These are phyloP conservation scores for Microcebus jonahi DNA, from an alignment of 2,113 vertebrate species.

Conservation along the genomic window DNA sequence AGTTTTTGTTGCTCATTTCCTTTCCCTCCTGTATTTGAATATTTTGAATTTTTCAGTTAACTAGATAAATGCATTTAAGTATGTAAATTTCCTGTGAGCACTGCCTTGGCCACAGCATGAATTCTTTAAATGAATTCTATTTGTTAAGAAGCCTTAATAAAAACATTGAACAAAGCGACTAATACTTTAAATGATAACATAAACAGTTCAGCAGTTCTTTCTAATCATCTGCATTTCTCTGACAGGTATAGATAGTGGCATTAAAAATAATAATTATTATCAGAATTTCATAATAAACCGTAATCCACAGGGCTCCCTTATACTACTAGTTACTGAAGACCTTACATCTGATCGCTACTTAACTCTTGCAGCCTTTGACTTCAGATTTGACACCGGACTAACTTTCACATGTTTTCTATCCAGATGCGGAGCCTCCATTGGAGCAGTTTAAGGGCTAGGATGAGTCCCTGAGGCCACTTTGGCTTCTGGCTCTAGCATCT, in stretches of 20 bases:
- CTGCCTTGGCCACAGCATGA: conserved; percentile 1
- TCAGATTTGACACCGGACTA: neutral
- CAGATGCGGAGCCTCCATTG: neutral
- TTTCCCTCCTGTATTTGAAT: neutral
- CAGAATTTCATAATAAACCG: neutral
- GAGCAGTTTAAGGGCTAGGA: neutral
- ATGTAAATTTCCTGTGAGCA: neutral
- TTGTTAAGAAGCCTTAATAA: conserved; percentile 19
- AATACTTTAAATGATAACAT: conserved; percentile 32
- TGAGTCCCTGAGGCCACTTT: neutral
- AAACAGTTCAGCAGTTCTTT: neutral
- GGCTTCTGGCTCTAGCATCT: neutral
- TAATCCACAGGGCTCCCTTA: neutral
- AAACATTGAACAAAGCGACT: conserved; percentile 38
- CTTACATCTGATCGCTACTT: neutral
- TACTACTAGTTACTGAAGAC: neutral
- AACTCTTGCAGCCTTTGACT: neutral
- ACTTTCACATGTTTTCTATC: neutral
- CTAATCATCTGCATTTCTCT: neutral
- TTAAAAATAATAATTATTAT: neutral
- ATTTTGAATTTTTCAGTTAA: conserved; percentile 25
- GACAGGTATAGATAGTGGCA: neutral
- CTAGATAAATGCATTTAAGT: neutral
- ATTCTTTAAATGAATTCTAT: conserved; percentile 44
- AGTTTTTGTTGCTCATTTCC: neutral